Evolutionary conservation across 1,140 invertebrate genomes (phyloP), one percentile per base, ranked within the genome.

Genomic region (Paraescarpia echinospica): DNA sequence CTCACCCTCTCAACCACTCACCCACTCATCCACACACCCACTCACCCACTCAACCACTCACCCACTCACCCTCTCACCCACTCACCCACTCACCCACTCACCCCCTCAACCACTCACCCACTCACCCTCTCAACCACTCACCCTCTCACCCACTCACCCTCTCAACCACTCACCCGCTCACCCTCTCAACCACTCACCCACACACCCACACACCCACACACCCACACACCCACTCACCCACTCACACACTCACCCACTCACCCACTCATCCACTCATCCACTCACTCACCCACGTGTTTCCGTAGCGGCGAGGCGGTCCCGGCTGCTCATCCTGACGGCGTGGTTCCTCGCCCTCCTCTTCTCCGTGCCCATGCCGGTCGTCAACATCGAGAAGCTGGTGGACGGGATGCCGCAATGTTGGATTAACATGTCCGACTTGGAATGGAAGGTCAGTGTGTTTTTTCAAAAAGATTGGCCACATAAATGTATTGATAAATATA

Each of bases 341-440:
- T 92, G 51, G 35, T 22, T 18, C 14, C 35, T 48, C 91, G 51
- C 91, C 33, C 48, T 59, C 51, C 91, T 92, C 9, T 92, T 92
- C 91, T 90, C 90, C 33, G n/a, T 41, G 18, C 90, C 90, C 1
- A 90, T 90, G 90, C 18, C 18, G 51, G 34, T 48, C 91, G 51
- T 92, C 35, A 35, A 22, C 91, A 92, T 77, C 34, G 92, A 59
- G 89, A 35, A 88, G 31, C 34, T 48, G 31, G n/a, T 34, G 12
- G n/a, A 41, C 90, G 90, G 90, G 9, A 90, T 41, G 94, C 96
- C 97, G 0, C 98, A 99, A 95, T 99, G 98, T 95, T 99, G 98
- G 98, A 98, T 99, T 93, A 98, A 98, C 34, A 95, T 99, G 89
- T 97, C 97, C 0, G 90, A 89, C 33, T 14, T 33, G 4, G 41